phyloP scores from a whole-genome alignment of 2,888 invertebrate species.

The Aplocera efformata region DNA sequence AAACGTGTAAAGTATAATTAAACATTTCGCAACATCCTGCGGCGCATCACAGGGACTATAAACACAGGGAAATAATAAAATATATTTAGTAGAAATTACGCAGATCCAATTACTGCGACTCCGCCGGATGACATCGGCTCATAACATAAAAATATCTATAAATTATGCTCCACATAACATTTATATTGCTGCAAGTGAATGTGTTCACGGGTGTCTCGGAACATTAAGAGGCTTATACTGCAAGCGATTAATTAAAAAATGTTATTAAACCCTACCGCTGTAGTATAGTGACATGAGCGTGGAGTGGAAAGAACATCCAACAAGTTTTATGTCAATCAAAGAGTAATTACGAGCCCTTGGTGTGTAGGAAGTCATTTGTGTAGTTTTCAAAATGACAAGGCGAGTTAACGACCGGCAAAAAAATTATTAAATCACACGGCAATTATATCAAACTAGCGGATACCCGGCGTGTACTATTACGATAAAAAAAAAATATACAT shows the following conservation, averaged over 20 bases:
- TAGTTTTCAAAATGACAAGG: constrained; percentile 23
- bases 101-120: constrained; percentile 8
- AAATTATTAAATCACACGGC: constrained; percentile 14
- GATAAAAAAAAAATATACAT: too few relatives aligned
- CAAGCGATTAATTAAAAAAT: too few relatives aligned
- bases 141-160: constrained; percentile 3
- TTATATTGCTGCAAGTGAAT: constrained; percentile 3
- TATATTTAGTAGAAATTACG: constrained; percentile 8
- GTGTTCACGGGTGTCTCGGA: too few relatives aligned
- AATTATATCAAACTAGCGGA: too few relatives aligned
- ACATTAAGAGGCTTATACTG: too few relatives aligned
- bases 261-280: too few relatives aligned
- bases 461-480: too few relatives aligned
- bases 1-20: constrained; percentile 14
- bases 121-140: constrained; percentile 5
- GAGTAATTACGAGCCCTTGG: constrained; percentile 28
- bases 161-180: constrained; percentile 5
- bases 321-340: constrained; percentile 12
- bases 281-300: too few relatives aligned
- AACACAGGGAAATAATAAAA: constrained; percentile 16
- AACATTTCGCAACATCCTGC: constrained; percentile 21
- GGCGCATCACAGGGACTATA: constrained; percentile 9
- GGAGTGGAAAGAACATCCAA: too few relatives aligned
- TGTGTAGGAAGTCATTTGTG: constrained; percentile 25
- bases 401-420: constrained; percentile 21